These are phyloP conservation scores for Camponotus pennsylvanicus DNA, from an alignment of 1,140 invertebrate genomes.

Conservation along the genomic window DNA sequence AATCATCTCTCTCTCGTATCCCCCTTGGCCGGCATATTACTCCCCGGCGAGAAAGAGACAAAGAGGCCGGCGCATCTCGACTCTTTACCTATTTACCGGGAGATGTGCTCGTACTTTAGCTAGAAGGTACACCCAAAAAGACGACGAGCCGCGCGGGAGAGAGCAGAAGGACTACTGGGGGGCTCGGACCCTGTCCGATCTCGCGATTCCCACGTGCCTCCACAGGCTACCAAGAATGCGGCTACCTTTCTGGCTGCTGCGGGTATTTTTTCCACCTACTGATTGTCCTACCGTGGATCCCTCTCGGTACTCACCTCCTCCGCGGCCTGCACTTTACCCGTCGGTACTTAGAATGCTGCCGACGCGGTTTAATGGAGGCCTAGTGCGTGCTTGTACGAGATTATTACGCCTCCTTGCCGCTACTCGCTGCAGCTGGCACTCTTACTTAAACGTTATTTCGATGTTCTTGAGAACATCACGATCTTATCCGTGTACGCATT, in stretches of 20 bases:
- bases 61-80: slow-evolving; percentile 51
- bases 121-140: slow-evolving; percentile 72
- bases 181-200: slow-evolving; percentile 48
- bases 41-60: slow-evolving; percentile 34
- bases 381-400: slow-evolving; percentile 69
- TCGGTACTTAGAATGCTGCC: slow-evolving; percentile 62
- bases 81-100: slow-evolving; percentile 82
- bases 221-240: slow-evolving; percentile 63
- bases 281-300: slow-evolving; percentile 65
- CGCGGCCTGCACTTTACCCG: slow-evolving; percentile 50
- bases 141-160: slow-evolving; percentile 53
- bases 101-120: slow-evolving; percentile 76
- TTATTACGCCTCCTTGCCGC: slow-evolving; percentile 65
- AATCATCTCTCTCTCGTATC: slow-evolving; percentile 34
- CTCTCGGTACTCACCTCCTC: slow-evolving; percentile 45
- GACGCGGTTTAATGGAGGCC: slow-evolving; percentile 69
- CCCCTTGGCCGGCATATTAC: slow-evolving; percentile 36
- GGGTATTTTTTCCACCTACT: slow-evolving; percentile 62
- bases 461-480: slow-evolving; percentile 46
- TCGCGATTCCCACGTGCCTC: slow-evolving; percentile 83
- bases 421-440: slow-evolving; percentile 58
- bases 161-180: slow-evolving; percentile 32
- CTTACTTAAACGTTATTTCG: slow-evolving; percentile 66
- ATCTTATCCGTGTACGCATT: slow-evolving; percentile 48
- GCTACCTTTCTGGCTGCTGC: slow-evolving; percentile 60